Percentiles rank a stretch among this genome's conserved stretches.
Conservation (phyloP, 2,797 vertebrate genomes). For the Leptoclinus maculatus region DNA sequence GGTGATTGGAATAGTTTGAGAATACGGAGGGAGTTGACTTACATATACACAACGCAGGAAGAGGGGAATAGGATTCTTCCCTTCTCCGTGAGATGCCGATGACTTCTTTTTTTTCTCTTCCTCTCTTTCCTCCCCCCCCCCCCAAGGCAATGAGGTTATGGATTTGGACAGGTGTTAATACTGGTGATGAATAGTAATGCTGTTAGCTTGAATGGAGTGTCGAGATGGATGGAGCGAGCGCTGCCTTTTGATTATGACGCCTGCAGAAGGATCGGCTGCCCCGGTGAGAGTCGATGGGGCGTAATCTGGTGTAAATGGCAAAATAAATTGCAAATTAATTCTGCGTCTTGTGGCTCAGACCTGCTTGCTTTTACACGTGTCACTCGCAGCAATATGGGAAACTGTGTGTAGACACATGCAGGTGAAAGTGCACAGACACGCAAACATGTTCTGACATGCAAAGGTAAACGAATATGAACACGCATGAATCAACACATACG, state of each 20-base stretch:
- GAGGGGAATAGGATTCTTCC: conserved; percentile 70
- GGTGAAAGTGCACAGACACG: background rate
- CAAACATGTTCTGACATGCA: background rate
- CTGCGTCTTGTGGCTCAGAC: conserved; percentile 7
- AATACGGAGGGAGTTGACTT: conserved; percentile 64
- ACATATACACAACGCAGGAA: conserved; percentile 65
- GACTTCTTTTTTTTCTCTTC: conserved; percentile 21
- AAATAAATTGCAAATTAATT: conserved; percentile 56
- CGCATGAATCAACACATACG: background rate
- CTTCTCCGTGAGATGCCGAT: conserved; percentile 40
- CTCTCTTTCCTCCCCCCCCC: background rate
- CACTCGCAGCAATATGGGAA: background rate
- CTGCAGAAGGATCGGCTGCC: conserved; percentile 25
- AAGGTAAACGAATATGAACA: background rate
- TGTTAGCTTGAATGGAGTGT: conserved; percentile 52
- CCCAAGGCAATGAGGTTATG: conserved; percentile 59
- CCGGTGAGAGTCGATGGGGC: conserved; percentile 34
- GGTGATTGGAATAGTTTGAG: background rate
- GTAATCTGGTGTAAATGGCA: conserved; percentile 48
- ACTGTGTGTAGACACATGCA: background rate
- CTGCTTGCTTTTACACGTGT: conserved; percentile 5
- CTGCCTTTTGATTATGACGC: conserved; percentile 55
- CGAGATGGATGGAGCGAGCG: conserved; percentile 57
- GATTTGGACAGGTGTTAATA: conserved; percentile 75
- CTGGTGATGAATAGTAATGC: conserved; percentile 75